These are phyloP conservation scores for Pteropus alecto DNA, from an alignment of 2,113 vertebrate genomes.

Conservation along the genomic window DNA sequence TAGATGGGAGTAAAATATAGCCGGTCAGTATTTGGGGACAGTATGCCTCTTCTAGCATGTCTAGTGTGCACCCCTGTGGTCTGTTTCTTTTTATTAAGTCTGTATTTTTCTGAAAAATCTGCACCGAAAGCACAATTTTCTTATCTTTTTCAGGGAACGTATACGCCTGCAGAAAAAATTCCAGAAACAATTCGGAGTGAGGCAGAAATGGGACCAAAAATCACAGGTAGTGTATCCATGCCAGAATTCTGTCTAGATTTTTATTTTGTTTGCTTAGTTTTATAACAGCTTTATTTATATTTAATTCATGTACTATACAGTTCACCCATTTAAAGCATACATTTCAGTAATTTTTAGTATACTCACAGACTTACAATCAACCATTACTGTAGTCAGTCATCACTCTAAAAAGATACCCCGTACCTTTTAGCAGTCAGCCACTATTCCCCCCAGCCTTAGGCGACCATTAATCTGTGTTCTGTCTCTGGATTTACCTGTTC, in stretches of 20 bases:
- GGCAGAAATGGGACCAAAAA: slow-evolving; percentile 99
- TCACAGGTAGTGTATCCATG: slow-evolving; percentile 89
- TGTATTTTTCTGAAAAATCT: neutral
- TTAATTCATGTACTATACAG: accelerated
- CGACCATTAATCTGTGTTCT: accelerated
- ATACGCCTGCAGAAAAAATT: slow-evolving; percentile 98
- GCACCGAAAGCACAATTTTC: neutral
- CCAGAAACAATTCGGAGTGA: slow-evolving; percentile 99
- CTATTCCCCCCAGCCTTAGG: neutral
- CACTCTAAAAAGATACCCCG: neutral
- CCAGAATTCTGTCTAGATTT: neutral
- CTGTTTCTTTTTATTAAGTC: neutral
- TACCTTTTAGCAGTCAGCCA: too few relatives aligned
- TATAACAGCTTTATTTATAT: neutral
- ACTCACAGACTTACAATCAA: neutral
- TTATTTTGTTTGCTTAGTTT: neutral
- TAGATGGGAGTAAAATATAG: accelerated
- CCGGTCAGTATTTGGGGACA: neutral
- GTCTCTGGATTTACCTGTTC: neutral
- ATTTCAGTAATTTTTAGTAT: neutral
- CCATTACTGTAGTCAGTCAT: neutral
- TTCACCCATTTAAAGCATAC: neutral
- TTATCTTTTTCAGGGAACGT: slow-evolving; percentile 88
- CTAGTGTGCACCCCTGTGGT: accelerated
- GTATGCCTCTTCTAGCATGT: neutral